A percentile compares a stretch with the other conserved stretches of the same genome.
These are phyloP conservation scores for Semnopithecus entellus DNA, from an alignment of 2,113 vertebrate species.

Conservation along the genomic window DNA sequence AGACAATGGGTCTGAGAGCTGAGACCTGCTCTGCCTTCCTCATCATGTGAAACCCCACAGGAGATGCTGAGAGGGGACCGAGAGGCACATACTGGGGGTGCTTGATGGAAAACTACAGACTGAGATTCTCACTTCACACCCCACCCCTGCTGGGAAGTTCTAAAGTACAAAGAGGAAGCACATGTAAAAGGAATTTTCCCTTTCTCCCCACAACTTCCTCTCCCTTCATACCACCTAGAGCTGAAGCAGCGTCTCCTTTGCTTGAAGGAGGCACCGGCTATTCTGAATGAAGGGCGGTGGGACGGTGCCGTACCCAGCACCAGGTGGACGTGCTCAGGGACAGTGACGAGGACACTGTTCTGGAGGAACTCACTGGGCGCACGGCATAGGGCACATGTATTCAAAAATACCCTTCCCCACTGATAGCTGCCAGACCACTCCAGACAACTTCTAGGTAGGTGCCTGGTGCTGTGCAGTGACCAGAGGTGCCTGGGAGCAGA, in stretches of 20 bases:
- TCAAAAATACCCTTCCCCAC: neutral
- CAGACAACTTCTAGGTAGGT: neutral
- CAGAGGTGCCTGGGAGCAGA: neutral
- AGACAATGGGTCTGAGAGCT: neutral
- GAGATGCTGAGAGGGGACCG: neutral
- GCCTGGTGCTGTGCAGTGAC: neutral
- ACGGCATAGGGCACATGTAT: rapidly evolving
- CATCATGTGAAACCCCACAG: neutral
- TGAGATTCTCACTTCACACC: neutral
- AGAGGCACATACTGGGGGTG: neutral
- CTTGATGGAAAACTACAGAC: constrained; percentile 73
- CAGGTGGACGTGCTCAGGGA: rapidly evolving
- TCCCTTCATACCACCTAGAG: neutral
- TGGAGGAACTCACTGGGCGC: neutral
- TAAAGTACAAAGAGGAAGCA: constrained; percentile 54
- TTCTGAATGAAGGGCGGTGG: neutral
- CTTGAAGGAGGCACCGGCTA: neutral
- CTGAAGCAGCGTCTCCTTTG: neutral
- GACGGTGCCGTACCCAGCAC: neutral
- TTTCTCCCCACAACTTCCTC: constrained; percentile 49
- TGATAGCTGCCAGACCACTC: neutral
- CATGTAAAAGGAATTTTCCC: constrained; percentile 64
- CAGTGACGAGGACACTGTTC: neutral
- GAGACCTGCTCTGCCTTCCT: neutral
- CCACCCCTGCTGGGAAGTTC: constrained; percentile 24